Conservation (phyloP, 2,888 invertebrate species). For the Argyra leucocephala region DNA sequence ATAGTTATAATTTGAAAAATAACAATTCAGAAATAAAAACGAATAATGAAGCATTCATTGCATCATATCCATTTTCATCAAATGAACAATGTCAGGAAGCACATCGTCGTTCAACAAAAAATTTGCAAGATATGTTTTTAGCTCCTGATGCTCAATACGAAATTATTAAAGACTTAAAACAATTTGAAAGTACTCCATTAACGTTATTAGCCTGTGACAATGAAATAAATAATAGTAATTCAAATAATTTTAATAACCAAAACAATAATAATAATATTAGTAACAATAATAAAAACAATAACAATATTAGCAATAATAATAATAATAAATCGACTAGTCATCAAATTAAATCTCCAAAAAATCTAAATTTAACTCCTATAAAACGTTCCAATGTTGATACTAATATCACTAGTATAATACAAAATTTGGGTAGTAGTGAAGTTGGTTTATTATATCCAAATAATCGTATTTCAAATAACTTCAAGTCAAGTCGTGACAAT, state of each 20-base stretch:
- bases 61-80: conserved; percentile 41
- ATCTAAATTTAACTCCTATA: conserved; percentile 35
- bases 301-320: conserved; percentile 7
- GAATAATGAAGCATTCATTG: conserved; percentile 30
- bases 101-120: conserved; percentile 42
- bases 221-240: conserved; percentile 23
- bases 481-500: not conserved
- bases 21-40: conserved; percentile 24
- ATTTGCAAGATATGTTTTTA: conserved; percentile 42
- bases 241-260: conserved; percentile 14
- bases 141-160: conserved; percentile 58
- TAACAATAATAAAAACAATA: conserved; percentile 9
- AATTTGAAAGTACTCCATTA: conserved; percentile 26
- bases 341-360: conserved; percentile 28
- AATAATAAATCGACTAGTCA: conserved; percentile 19
- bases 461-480: conserved; percentile 19
- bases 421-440: conserved; percentile 44
- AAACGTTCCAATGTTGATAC: conserved; percentile 40
- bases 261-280: conserved; percentile 5
- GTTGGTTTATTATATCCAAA: conserved; percentile 41
- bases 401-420: conserved; percentile 45
- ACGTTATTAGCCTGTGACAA: conserved; percentile 27
- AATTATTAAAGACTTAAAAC: conserved; percentile 37
- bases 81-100: conserved; percentile 43
- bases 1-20: conserved; percentile 19